These are phyloP conservation scores for Boulengeromyrus knoepffleri DNA, from an alignment of 2,113 vertebrate genomes.

Conservation along the genomic window DNA sequence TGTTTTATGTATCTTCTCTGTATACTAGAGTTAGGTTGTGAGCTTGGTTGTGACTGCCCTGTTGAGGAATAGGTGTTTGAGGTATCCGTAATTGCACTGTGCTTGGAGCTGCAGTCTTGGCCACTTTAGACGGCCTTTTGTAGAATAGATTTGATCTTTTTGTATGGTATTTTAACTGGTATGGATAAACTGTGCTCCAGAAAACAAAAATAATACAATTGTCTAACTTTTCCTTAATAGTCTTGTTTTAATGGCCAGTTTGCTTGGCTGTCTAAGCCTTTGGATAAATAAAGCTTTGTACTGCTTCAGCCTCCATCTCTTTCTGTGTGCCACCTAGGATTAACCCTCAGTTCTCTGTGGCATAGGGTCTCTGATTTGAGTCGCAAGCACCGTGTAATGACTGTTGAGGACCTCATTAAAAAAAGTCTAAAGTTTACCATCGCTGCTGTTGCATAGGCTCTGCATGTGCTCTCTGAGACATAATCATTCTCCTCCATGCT, in stretches of 20 bases:
- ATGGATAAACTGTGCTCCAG: not conserved
- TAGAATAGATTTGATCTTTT: not conserved
- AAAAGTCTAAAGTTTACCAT: not conserved
- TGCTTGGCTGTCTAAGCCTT: not conserved
- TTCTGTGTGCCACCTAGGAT: not conserved
- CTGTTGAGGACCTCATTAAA: not conserved
- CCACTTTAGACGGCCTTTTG: not conserved
- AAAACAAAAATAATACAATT: not conserved
- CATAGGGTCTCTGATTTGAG: not conserved
- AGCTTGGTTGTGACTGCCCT: not conserved
- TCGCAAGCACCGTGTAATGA: not conserved
- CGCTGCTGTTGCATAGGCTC: not conserved
- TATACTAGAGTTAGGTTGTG: not conserved
- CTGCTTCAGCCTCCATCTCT: not conserved
- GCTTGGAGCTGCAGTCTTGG: not conserved
- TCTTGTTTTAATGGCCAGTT: not conserved
- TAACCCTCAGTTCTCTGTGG: not conserved
- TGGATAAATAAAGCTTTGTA: not conserved
- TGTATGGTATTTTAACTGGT: not conserved
- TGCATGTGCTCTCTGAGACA: not conserved
- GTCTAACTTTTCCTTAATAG: not conserved
- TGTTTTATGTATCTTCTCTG: not conserved
- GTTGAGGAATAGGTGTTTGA: not conserved
- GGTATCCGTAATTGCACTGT: not conserved
- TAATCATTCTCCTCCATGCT: not conserved